phyloP scores from a whole-genome alignment of 2,113 vertebrate species.

The Eupsittula cactorum region DNA sequence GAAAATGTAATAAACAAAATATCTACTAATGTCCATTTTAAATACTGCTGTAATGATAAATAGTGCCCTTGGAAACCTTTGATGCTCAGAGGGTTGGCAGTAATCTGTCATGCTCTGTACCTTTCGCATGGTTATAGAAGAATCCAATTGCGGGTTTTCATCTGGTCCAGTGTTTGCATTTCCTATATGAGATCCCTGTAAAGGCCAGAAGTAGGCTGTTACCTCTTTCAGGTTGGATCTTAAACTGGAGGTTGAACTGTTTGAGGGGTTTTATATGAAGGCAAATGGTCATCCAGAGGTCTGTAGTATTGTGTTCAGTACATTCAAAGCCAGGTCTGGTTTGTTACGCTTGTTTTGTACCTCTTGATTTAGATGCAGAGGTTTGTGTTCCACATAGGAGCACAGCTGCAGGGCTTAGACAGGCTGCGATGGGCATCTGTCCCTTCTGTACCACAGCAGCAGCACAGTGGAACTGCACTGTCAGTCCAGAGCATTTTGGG shows the following conservation, averaged over 20 bases:
- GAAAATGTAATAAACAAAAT: neutral
- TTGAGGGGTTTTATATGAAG: neutral
- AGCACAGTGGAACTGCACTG: neutral
- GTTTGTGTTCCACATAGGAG: neutral
- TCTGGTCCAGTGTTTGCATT: neutral
- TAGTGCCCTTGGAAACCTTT: neutral
- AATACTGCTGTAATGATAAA: neutral
- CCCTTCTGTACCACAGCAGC: neutral
- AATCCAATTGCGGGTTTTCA: neutral
- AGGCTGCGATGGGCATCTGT: rapidly evolving
- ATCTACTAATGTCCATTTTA: neutral
- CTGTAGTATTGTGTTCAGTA: rapidly evolving
- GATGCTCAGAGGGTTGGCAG: neutral
- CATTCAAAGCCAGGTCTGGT: neutral
- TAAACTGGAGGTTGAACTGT: neutral
- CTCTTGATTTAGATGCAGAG: rapidly evolving
- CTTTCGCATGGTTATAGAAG: neutral
- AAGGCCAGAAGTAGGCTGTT: neutral
- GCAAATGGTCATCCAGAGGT: neutral
- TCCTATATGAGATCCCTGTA: neutral
- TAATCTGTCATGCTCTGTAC: neutral
- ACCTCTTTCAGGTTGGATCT: neutral
- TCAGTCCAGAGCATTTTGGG: neutral
- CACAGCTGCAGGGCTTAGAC: neutral
- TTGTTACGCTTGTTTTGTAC: rapidly evolving